Base-by-base conservation (phyloP, 1,140 invertebrate species). In the Harpegnathos saltator region DNA sequence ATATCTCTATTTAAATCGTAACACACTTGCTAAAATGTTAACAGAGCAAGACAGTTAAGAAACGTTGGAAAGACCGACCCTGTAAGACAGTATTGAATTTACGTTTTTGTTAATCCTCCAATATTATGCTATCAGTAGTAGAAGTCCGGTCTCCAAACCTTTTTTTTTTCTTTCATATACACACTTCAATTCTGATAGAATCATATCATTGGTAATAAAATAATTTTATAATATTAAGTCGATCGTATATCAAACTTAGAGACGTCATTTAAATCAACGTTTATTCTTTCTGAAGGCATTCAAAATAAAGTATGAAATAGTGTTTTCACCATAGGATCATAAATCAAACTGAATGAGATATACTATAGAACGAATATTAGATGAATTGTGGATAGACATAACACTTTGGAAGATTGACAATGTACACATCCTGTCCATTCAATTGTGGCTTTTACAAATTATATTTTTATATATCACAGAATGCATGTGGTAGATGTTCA, bases 331-430 rank as follows among this genome's bases (percentile, higher is more conserved):
- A 52, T 56, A 58, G 38, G 68, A 78, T 59, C 11, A 48, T 59
- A 52, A 33, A 59, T 69, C 52, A 80, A 80, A 78, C 58, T 29
- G 24, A 71, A 71, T 71, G 52, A 0, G 38, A 77, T n/a, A n/a
- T n/a, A 77, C 66, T 54, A 66, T 14, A 77, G n/a, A 50, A 77
- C 19, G 29, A 54, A 77, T 24, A 56, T 77, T 7, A 15, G 9
- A 71, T 59, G 52, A 80, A 59, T 80, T n/a, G 24, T 22, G 52
- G 62, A 80, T 80, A 80, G 75, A 58, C 75, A 80, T 80, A 80
- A 80, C 22, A 52, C 52, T 80, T 80, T 80, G 75, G 75, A 80
- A 80, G 75, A 80, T 80, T 71, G 75, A 80, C 75, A 80, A 80
- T 71, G 17, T 80, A 58, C n/a, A 24, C 22, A 71, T 44, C 69